Base-by-base conservation (phyloP, 1,140 invertebrate genomes). In the Anagrus nilaparvatae region DNA sequence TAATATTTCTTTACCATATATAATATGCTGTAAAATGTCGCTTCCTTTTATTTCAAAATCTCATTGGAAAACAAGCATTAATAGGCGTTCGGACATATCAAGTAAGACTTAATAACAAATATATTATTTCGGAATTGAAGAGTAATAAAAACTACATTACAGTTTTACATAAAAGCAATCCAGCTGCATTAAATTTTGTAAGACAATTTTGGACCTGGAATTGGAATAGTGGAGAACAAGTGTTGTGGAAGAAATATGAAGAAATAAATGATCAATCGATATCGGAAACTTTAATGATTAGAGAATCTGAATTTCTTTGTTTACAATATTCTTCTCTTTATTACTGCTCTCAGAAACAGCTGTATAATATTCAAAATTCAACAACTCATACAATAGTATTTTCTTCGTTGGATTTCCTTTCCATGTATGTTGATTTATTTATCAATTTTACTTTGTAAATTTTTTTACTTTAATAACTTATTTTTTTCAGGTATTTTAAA, bases 291-390 rank as follows among this genome's bases (percentile, higher is more conserved):
- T 39, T 76, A 3, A 63, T 58, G 43, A 63, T 76, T 12, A 58
- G 55, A 27, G 53, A 61, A 28, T 48, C 48, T 6, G 72, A 77
- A 57, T 58, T 78, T 16, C 41, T 52, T 7, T 41, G 52, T 13
- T 47, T 78, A 12, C 64, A 66, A 49, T 55, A 54, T 0, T 68
- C 72, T 4, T 72, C 62, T 36, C 57, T 74, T 1, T 40, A 66
- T 23, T 69, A 67, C 47, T 69, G 62, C 20, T 65, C 67, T 36
- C 60, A 69, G 27, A 65, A 69, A 41, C 66, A 69, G 36, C 49
- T 80, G 9, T 59, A 70, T 12, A 63, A 61, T n/a, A 61, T 81
- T 25, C 74, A 80, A 52, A 79, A 76, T 59, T 77, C 75, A 9
- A 76, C 71, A 1, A 68, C 70, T 0, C 77, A 80, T 45, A 54